Percentiles rank a stretch among this genome's conserved stretches.
phyloP scores from a whole-genome alignment of 37 sponge, comb jelly and placozoan genomes.

The Aplysina aerophoba region DNA sequence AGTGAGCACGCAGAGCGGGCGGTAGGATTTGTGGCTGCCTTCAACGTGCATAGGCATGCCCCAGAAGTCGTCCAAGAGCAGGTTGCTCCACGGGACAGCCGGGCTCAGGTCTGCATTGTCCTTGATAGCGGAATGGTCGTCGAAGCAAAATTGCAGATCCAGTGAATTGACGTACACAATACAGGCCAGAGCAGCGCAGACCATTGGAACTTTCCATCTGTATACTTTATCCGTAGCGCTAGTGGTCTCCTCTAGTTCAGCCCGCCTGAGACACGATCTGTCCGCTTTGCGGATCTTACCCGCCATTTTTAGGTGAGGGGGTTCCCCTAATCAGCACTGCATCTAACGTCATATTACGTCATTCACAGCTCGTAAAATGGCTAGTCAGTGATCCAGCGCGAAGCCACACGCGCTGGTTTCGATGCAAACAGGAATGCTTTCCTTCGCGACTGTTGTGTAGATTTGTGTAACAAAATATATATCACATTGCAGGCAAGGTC shows the following conservation, averaged over 20 bases:
- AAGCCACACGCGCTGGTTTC: no score
- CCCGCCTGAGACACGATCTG: not conserved
- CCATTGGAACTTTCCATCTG: not conserved
- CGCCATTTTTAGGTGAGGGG: not conserved
- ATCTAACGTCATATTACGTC: no score
- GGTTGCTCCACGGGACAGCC: constrained; percentile 66
- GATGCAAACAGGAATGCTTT: no score
- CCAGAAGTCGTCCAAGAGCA: constrained; percentile 93
- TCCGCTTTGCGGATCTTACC: not conserved
- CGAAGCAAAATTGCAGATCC: constrained; percentile 82
- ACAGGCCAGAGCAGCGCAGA: constrained; percentile 48
- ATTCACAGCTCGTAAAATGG: no score
- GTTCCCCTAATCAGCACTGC: not conserved
- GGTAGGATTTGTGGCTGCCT: constrained; percentile 94
- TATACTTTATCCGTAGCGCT: no score
- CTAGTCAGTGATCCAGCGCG: no score
- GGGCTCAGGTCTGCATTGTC: constrained; percentile 80
- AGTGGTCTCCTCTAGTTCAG: not conserved
- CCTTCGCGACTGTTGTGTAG: no score
- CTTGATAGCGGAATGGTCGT: constrained; percentile 81
- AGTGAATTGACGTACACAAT: constrained; percentile 71
- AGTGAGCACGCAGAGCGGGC: constrained; percentile 86
- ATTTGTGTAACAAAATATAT: no score
- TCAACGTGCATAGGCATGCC: constrained; percentile 87
- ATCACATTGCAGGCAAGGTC: no score